These are phyloP conservation scores for Lamprotornis superbus DNA, from an alignment of 2,113 vertebrate genomes.

Conservation along the genomic window DNA sequence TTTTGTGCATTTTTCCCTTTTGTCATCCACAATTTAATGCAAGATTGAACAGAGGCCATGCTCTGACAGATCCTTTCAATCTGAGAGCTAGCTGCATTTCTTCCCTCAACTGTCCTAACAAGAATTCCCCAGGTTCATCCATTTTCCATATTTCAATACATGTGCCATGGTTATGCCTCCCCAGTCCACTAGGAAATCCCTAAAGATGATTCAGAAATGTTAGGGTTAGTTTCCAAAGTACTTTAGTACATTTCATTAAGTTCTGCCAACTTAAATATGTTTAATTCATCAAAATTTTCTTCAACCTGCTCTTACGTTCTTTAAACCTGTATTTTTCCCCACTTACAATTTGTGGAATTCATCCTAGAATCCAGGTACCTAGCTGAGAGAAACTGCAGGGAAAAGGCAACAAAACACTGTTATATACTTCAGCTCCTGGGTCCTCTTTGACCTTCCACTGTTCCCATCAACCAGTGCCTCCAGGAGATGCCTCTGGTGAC, in stretches of 20 bases:
- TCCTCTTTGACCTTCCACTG: not conserved
- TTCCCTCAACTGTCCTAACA: not conserved
- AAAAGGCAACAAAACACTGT: not conserved
- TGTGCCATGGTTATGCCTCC: not conserved
- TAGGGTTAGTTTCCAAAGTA: not conserved
- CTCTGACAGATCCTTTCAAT: not conserved
- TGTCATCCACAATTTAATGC: not conserved
- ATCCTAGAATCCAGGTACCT: not conserved
- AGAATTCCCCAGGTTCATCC: not conserved
- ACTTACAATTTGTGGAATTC: not conserved
- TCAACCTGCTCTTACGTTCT: not conserved
- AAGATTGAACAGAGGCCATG: not conserved
- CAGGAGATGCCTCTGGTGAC: accelerated
- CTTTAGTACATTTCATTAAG: not conserved
- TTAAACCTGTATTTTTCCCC: not conserved
- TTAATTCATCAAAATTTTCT: not conserved
- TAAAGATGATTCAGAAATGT: not conserved
- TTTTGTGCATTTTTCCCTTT: not conserved
- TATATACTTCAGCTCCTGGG: accelerated
- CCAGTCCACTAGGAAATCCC: not conserved
- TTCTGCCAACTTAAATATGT: not conserved
- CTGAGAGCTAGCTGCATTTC: not conserved
- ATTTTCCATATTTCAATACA: not conserved
- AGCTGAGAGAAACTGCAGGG: not conserved
- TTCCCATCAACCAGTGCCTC: accelerated